Base-by-base conservation (phyloP, 2,797 vertebrate genomes). In the Carcharodon carcharias region DNA sequence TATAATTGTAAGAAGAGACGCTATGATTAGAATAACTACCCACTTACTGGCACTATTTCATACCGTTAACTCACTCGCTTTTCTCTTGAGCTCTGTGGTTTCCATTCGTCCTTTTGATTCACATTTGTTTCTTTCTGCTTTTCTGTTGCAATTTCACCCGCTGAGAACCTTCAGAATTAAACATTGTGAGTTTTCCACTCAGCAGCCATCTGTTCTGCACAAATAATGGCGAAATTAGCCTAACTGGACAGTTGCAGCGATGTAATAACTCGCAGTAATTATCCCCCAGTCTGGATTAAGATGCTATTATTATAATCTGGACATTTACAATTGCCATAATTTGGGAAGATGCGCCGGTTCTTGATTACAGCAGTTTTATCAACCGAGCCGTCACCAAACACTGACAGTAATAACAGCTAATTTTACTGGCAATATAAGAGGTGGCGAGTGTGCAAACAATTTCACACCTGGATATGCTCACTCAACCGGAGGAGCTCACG, bases 311-410 rank as follows among this genome's bases (percentile, higher is more conserved):
- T 99, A 99, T 99, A 99, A 99, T 99, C 99, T 99, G 99, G 99
- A 99, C 99, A 99, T 99, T 99, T 99, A 99, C 99, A 99, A 99
- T 99, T 99, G 99, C 99, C 98, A 99, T 99, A 99, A 99, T 99
- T 99, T 99, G 98, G 99, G 99, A 99, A 99, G 99, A 99, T 99
- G 99, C 99, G 98, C 99, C 98, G 98, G 98, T 99, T 99, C 99
- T 99, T 99, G 99, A 99, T 99, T 99, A 99, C 99, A 98, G 98
- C 98, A 98, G 98, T 98, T 98, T 98, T 98, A 98, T 98, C 98
- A 98, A 98, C 98, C 98, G 99, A 98, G 98, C 99, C 99, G 99
- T 99, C 98, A 98, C 99, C 99, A 99, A 99, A 99, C 99, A 99
- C 99, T 99, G 99, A 99, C 99, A 99, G 99, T 99, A 99, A 99